Conservation (phyloP, 2,888 invertebrate species). For the Coleophora deauratella region DNA sequence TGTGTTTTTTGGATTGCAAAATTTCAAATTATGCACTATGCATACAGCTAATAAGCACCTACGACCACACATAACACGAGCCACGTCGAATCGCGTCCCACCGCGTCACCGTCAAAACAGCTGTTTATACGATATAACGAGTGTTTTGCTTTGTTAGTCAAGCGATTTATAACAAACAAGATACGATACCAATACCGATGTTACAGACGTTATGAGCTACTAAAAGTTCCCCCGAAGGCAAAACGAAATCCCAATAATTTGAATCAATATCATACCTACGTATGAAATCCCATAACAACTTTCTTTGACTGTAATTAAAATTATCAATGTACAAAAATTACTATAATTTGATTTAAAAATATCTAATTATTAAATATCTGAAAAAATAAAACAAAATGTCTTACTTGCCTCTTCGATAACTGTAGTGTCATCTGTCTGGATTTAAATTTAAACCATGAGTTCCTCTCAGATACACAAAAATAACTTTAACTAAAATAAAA, state of each 20-base stretch:
- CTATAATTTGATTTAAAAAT: no score
- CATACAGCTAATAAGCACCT: no score
- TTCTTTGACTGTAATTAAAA: conserved; percentile 61
- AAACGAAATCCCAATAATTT: no score
- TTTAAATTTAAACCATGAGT: conserved; percentile 48
- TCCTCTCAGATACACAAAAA: conserved; percentile 21
- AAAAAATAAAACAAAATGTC: conserved; percentile 7
- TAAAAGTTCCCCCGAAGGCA: no score
- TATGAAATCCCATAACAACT: conserved; percentile 56
- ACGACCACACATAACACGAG: not conserved
- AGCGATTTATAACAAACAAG: no score
- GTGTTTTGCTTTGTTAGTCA: no score
- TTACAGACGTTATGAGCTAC: no score
- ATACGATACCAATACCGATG: no score
- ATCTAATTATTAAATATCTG: not conserved
- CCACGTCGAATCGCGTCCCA: no score
- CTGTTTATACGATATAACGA: no score
- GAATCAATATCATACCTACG: conserved; percentile 46
- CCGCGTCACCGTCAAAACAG: not conserved
- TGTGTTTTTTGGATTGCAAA: conserved; percentile 6
- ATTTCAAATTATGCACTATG: not conserved
- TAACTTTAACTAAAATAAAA: conserved; percentile 18
- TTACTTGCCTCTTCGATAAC: conserved; percentile 63
- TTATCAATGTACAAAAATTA: no score
- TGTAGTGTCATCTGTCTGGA: conserved; percentile 60